Evolutionary conservation across 2,797 vertebrate genomes (phyloP), one percentile per base, ranked within the genome.

Genomic region (Coccyzus lansbergi): DNA sequence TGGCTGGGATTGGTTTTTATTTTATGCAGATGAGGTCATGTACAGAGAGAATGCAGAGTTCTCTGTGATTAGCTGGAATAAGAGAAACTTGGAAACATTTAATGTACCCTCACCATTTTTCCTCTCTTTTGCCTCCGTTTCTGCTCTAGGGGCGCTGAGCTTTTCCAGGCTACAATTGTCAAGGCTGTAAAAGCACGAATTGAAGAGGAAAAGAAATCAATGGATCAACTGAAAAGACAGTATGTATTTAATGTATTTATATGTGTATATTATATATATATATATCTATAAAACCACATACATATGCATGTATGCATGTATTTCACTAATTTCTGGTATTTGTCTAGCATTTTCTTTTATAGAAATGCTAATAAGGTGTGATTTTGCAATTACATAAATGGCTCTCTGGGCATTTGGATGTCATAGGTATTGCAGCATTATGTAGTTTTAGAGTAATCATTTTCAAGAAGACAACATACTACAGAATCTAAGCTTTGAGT

Each of bases 221-320:
- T 99, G 99, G 99, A 99, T 95, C 99, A 99, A 84, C 98, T 99
- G 74, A 99, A 99, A 97, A 99, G 99, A 98, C 99, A 99, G 99
- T 99, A 98, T 98, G 99, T 92, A 88, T 58, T 68, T 81, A 46
- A 51, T 67, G 4, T 13, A 18, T 31, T 21, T 82, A 3, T 33
- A 48, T 74, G 4, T 11, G 17, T 29, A 20, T 81, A 3, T 38
- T 31, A 6, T 38, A 29, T 26, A 40, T 1, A 1, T 63, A 22
- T 22, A 7, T 24, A n/a, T n/a, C n/a, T n/a, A n/a, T n/a, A n/a
- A n/a, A n/a, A n/a, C 18, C 42, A 12, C 9, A n/a, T 20, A n/a
- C 2, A 1, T 64, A 25, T 22, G 3, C 29, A 60, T 17, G 9
- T 64, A 25, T 22, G 3, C 29, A 60, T 17, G 9, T 76, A 52